A percentile compares a stretch with the other conserved stretches of the same genome.
phyloP scores from a whole-genome alignment of 2,797 vertebrate species.

The Sebastolobus alascanus region DNA sequence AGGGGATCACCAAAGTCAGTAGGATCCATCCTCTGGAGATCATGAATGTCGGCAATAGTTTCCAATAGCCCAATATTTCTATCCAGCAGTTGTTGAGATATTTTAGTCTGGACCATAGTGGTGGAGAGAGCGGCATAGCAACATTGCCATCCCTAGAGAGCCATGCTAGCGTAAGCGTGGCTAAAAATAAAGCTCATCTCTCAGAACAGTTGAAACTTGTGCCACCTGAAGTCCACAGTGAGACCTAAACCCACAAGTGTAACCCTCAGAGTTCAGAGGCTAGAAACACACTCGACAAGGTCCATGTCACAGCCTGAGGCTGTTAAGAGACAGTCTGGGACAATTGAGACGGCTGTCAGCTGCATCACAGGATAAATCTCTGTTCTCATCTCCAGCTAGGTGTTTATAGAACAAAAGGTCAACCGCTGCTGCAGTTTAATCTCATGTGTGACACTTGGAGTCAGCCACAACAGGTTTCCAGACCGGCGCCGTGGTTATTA shows the following conservation, averaged over 20 bases:
- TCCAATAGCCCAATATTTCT: not conserved
- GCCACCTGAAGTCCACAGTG: not conserved
- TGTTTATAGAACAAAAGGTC: slow-evolving; percentile 51
- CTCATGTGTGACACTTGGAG: slow-evolving; percentile 16
- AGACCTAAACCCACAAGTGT: not conserved
- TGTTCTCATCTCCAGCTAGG: slow-evolving; percentile 26
- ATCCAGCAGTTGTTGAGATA: not conserved
- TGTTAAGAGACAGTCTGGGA: slow-evolving; percentile 10
- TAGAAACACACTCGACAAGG: not conserved
- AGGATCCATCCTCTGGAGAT: not conserved
- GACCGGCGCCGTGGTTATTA: not conserved
- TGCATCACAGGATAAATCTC: slow-evolving; percentile 25
- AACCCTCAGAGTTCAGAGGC: not conserved
- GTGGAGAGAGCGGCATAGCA: not conserved
- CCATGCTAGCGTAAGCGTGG: fast-evolving
- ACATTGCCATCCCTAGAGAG: not conserved
- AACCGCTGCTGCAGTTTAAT: slow-evolving; percentile 28
- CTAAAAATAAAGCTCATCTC: not conserved
- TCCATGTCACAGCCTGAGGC: not conserved
- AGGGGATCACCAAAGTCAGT: not conserved
- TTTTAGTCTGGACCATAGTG: not conserved
- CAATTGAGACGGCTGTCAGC: slow-evolving; percentile 3
- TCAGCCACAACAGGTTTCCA: slow-evolving; percentile 26
- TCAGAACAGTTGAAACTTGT: not conserved
- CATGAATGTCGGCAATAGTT: not conserved